Percentiles rank a stretch among this genome's conserved stretches.
These are phyloP conservation scores for Ceuthmochares aereus DNA, from an alignment of 2,113 vertebrate genomes.

Conservation along the genomic window DNA sequence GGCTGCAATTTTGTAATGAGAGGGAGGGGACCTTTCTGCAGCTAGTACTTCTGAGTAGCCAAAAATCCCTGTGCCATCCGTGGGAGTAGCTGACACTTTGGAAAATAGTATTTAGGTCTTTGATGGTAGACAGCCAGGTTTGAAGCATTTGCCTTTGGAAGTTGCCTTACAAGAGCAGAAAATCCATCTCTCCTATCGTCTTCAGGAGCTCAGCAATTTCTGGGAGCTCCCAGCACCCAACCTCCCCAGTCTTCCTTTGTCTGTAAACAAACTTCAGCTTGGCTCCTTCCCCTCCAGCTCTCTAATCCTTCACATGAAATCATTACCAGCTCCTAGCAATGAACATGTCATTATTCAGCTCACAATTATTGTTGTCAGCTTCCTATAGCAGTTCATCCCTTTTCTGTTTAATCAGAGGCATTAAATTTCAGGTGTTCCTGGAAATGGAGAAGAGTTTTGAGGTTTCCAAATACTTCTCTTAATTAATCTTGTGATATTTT, in stretches of 20 bases:
- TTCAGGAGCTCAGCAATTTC: neutral
- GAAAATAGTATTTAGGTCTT: neutral
- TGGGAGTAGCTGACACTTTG: neutral
- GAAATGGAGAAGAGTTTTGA: slow-evolving; percentile 47
- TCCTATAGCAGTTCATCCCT: slow-evolving; percentile 42
- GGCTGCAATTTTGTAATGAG: neutral
- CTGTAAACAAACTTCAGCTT: slow-evolving; percentile 15
- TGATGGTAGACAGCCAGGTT: neutral
- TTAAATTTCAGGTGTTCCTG: slow-evolving; percentile 60
- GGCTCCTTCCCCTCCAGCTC: neutral
- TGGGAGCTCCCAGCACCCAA: neutral
- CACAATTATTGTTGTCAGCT: slow-evolving; percentile 51
- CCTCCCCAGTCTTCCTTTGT: neutral
- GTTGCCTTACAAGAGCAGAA: neutral
- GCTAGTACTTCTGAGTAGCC: neutral
- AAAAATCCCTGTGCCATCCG: neutral
- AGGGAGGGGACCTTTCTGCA: neutral
- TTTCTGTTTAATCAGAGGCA: slow-evolving; percentile 38
- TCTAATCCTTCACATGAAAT: slow-evolving; percentile 29
- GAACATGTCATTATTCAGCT: slow-evolving; percentile 40
- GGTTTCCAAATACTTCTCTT: slow-evolving; percentile 45
- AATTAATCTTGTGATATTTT: slow-evolving; percentile 54
- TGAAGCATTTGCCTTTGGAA: neutral
- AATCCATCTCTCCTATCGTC: neutral
- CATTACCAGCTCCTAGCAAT: slow-evolving; percentile 42